Evolutionary conservation across 23 tunicate genomes (phyloP), one percentile per base, ranked within the genome.

Genomic region (Botrylloides violaceus): DNA sequence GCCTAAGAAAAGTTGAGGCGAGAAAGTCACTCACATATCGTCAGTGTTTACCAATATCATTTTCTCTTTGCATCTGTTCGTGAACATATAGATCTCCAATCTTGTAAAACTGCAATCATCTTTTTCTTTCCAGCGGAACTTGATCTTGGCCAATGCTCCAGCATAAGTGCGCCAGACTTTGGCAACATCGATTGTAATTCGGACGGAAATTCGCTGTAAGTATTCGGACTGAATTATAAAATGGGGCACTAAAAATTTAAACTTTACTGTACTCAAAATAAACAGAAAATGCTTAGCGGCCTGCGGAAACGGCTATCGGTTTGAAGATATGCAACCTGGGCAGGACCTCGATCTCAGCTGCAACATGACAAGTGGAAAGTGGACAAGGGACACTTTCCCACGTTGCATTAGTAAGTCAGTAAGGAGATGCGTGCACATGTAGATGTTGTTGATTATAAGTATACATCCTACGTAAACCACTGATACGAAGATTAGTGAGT

Each of bases 351-450:
- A n/a, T 25, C 21, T 85, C 29, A 71, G 36, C 20, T 90, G 97
- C 58, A 65, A 56, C 15, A 53, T 84, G 3, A 36, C 34, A 4
- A 84, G 78, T 30, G 97, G 97, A 21, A 61, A 24, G 36, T 90
- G 97, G 97, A 64, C 85, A 32, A 57, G 64, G 29, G 73, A 62
- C 28, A 55, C 66, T 1, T 79, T 90, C 58, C 85, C 97, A 19
- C 58, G 56, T 66, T 90, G 97, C 58, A 75, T 90, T 36, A 84
- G 96, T 88, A 23, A 63, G 96, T 73, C n/a, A n/a, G n/a, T n/a
- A n/a, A n/a, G n/a, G n/a, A n/a, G n/a, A n/a, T n/a, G n/a, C n/a
- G n/a, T n/a, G n/a, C n/a, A n/a, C n/a, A 29, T 30, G 12, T 65
- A 30, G 39, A 29, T 26, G 53, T 29, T 29, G 9, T 26, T 65